These are phyloP conservation scores for Elachura formosa DNA, from an alignment of 2,113 vertebrate species.

Conservation along the genomic window DNA sequence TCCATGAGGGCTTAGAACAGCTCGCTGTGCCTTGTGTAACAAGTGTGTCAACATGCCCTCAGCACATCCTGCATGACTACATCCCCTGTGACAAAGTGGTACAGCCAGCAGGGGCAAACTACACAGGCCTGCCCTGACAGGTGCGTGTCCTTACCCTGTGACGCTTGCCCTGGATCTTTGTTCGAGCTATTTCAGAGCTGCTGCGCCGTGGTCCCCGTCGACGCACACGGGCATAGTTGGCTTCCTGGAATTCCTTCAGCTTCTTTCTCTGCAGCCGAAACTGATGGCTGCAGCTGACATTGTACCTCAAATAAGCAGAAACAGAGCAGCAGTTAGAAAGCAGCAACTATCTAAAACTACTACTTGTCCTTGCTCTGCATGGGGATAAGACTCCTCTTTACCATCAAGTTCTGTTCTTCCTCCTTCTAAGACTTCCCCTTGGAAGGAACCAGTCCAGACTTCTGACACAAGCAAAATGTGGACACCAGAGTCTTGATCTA, in stretches of 20 bases:
- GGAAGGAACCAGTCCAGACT: slow-evolving; percentile 8
- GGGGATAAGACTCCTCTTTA: not conserved
- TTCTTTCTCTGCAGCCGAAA: slow-evolving; percentile 86
- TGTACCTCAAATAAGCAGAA: slow-evolving; percentile 78
- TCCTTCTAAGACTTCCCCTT: not conserved
- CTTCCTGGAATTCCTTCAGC: slow-evolving; percentile 76
- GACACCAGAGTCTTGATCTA: not conserved
- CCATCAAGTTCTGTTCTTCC: not conserved
- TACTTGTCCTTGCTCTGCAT: not conserved
- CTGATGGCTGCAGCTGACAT: slow-evolving; percentile 95
- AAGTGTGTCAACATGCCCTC: not conserved
- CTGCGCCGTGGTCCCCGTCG: slow-evolving; percentile 85
- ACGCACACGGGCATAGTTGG: slow-evolving; percentile 66
- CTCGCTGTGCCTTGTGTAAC: not conserved
- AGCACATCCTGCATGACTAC: accelerated
- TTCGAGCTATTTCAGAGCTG: slow-evolving; percentile 81
- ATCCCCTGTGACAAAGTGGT: not conserved
- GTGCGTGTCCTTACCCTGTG: slow-evolving; percentile 76
- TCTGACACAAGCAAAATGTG: slow-evolving; percentile 14
- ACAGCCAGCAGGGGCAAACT: not conserved
- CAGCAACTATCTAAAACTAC: not conserved
- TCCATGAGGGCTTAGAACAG: not conserved
- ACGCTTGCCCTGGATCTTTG: slow-evolving; percentile 85
- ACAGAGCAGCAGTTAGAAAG: not conserved
- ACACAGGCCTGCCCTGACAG: not conserved